Percentiles rank a stretch among this genome's conserved stretches.
Conservation (phyloP, 2,797 vertebrate species). For the Semotilus atromaculatus region DNA sequence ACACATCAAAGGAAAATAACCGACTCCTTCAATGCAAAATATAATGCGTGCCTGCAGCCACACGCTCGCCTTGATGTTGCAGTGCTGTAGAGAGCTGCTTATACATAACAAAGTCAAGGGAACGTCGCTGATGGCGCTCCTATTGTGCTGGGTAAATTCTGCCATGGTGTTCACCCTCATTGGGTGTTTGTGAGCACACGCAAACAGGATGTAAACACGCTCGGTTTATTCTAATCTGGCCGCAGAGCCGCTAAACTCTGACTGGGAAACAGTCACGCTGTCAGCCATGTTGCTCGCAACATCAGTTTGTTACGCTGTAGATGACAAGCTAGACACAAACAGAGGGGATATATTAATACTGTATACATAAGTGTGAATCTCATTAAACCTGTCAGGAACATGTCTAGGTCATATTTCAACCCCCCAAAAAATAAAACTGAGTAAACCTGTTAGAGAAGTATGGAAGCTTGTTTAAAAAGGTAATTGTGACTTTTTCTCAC, state of each 20-base stretch:
- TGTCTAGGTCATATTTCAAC: not conserved
- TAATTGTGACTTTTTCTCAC: not conserved
- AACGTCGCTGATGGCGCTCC: slow-evolving; percentile 75
- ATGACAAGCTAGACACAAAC: slow-evolving; percentile 44
- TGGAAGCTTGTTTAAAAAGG: not conserved
- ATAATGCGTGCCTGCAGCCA: slow-evolving; percentile 80
- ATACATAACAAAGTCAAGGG: slow-evolving; percentile 80
- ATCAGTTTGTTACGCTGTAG: slow-evolving; percentile 50
- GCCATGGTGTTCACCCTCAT: slow-evolving; percentile 59
- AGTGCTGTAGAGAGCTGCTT: slow-evolving; percentile 70
- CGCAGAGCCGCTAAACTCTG: slow-evolving; percentile 65
- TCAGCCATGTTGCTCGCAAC: slow-evolving; percentile 64
- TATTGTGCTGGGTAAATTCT: slow-evolving; percentile 77
- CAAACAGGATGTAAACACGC: slow-evolving; percentile 79
- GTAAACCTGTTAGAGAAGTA: not conserved
- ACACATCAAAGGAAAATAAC: slow-evolving; percentile 81
- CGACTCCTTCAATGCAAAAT: slow-evolving; percentile 78
- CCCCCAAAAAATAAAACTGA: not conserved
- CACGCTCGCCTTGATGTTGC: slow-evolving; percentile 78
- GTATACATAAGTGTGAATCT: not conserved
- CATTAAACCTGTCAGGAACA: not conserved
- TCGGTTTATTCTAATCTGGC: slow-evolving; percentile 80
- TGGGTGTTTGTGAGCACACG: slow-evolving; percentile 70
- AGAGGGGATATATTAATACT: not conserved
- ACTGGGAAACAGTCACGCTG: slow-evolving; percentile 72